Percentiles rank a stretch among this genome's conserved stretches.
Evolutionary conservation across 2,113 vertebrate genomes (phyloP).

Genomic region (Gallinago paraguaiae): DNA sequence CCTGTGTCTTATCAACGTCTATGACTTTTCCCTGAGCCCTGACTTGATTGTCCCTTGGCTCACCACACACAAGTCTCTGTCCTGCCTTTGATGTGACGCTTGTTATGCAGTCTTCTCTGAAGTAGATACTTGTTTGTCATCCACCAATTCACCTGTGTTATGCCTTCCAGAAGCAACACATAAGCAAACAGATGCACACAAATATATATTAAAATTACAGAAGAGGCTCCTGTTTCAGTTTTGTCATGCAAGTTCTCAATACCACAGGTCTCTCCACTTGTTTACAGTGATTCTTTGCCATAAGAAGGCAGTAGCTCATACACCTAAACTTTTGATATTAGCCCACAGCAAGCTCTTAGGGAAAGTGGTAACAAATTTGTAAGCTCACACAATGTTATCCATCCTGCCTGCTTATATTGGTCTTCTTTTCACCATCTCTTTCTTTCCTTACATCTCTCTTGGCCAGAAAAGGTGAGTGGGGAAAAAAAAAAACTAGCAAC

Average conservation of each 20-base stretch:
- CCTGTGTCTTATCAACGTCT: background rate
- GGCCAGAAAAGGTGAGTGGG: background rate
- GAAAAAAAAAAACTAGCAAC: background rate
- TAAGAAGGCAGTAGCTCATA: background rate
- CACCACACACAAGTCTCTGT: background rate
- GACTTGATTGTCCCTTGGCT: background rate
- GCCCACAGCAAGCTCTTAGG: background rate
- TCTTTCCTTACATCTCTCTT: background rate
- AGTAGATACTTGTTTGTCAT: background rate
- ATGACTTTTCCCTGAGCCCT: background rate
- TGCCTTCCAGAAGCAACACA: background rate
- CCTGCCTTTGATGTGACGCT: background rate
- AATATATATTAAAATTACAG: background rate
- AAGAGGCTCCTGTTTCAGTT: background rate
- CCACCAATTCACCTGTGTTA: background rate
- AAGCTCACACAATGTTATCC: background rate
- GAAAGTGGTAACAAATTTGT: background rate
- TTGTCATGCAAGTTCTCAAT: background rate
- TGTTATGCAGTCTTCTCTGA: background rate
- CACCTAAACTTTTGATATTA: background rate
- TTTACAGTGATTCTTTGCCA: background rate
- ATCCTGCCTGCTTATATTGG: background rate
- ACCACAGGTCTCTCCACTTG: background rate
- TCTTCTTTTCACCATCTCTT: background rate
- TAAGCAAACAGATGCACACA: background rate